Conservation (phyloP, 2,888 invertebrate genomes). For the Rhagophthalmus giganteus region DNA sequence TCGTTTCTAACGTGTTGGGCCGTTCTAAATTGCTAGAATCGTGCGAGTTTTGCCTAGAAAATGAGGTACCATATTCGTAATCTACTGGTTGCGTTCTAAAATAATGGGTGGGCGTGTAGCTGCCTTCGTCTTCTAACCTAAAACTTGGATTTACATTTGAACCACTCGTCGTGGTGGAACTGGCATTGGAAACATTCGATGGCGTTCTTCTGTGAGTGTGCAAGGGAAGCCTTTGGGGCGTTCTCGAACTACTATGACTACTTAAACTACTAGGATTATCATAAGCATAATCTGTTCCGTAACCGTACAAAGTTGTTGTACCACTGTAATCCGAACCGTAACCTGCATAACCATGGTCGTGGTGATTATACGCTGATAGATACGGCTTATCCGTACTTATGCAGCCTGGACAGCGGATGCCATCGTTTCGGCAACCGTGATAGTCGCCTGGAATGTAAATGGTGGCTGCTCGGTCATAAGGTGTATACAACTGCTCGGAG, state of each 20-base stretch:
- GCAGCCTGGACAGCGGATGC: slow-evolving; percentile 46
- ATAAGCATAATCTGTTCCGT: slow-evolving; percentile 59
- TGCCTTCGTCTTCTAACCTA: slow-evolving; percentile 63
- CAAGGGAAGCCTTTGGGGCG: slow-evolving; percentile 54
- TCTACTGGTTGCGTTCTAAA: slow-evolving; percentile 51
- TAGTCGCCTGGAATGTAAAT: slow-evolving; percentile 57
- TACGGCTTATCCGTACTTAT: slow-evolving; percentile 40
- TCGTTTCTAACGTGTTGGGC: slow-evolving; percentile 69
- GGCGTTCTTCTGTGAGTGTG: slow-evolving; percentile 74
- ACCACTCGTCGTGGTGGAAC: slow-evolving; percentile 60
- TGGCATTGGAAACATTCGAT: slow-evolving; percentile 72
- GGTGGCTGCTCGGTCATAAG: slow-evolving; percentile 56
- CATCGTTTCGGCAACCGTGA: slow-evolving; percentile 46
- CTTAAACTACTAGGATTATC: slow-evolving; percentile 61
- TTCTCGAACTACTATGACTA: slow-evolving; percentile 52
- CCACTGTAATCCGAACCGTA: slow-evolving; percentile 53
- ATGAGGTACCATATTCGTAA: slow-evolving; percentile 46
- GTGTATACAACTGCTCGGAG: slow-evolving; percentile 59
- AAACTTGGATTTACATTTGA: slow-evolving; percentile 66
- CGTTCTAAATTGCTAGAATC: slow-evolving; percentile 59
- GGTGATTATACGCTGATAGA: slow-evolving; percentile 38
- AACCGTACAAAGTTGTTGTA: slow-evolving; percentile 51
- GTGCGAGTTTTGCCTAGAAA: slow-evolving; percentile 57
- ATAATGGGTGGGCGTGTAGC: slow-evolving; percentile 56
- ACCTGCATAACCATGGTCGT: slow-evolving; percentile 45